A percentile compares a stretch with the other conserved stretches of the same genome.
Evolutionary conservation across 2,888 invertebrate species (phyloP).

Genomic region (Leptinotarsa rubiginosa): DNA sequence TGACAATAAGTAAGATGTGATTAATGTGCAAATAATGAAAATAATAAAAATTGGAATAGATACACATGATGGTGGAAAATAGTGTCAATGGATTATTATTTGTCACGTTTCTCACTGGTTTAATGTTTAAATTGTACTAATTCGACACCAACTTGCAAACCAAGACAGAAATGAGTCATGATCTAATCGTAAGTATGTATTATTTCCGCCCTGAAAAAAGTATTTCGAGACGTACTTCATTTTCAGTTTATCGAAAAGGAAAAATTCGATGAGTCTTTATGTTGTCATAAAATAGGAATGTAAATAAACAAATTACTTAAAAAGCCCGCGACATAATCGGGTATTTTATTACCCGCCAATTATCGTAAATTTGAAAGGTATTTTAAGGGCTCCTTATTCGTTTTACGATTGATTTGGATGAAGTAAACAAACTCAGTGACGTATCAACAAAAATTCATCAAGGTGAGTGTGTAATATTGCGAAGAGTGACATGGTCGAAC

Average conservation of each 20-base stretch:
- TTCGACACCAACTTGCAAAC: no score
- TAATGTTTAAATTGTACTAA: no score
- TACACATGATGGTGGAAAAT: no score
- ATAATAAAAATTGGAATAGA: no score
- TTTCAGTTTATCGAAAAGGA: slow-evolving; percentile 15
- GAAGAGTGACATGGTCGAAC: no score
- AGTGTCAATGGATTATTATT: no score
- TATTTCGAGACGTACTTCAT: background rate
- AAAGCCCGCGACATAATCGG: slow-evolving; percentile 59
- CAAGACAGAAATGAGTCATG: no score
- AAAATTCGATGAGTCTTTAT: slow-evolving; percentile 39
- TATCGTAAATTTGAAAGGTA: slow-evolving; percentile 61
- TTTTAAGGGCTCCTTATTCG: slow-evolving; percentile 58
- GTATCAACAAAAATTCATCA: background rate
- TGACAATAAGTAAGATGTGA: no score
- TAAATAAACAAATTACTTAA: slow-evolving; percentile 53
- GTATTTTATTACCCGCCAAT: slow-evolving; percentile 60
- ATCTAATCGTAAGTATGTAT: no score
- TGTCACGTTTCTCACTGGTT: no score
- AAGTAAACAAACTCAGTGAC: slow-evolving; percentile 50
- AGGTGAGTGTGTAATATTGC: no score
- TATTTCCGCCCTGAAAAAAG: background rate
- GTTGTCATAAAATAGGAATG: slow-evolving; percentile 53
- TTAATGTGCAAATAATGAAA: no score
- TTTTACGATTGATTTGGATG: slow-evolving; percentile 58